Evolutionary conservation across 2,888 invertebrate genomes (phyloP), one percentile per base, ranked within the genome.

Genomic region (Amiota minor): DNA sequence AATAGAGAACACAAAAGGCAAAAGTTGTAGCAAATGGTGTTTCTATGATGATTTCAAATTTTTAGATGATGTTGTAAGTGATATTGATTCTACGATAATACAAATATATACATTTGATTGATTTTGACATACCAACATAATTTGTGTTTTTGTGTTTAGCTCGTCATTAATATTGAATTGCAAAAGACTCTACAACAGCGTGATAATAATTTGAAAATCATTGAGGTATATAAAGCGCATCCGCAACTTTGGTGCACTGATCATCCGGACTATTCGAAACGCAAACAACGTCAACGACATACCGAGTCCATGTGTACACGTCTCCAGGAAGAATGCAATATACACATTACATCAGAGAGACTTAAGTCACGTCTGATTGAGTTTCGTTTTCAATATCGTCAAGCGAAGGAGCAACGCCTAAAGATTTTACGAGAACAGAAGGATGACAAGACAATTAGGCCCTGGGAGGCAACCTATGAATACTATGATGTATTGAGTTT

Each of bases 241-340:
- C 82, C 84, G 12, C 88, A 88, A 65, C 78, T 88, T 0, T 88
- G 88, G 88, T 78, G 87, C 74, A 88, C 85, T 2, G 75, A 78
- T 12, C 80, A 87, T 75, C 77, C 80, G 46, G 86, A 88, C 16
- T 88, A 81, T 18, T 87, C 82, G 9, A 87, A 86, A 35, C 83
- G 88, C 0, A 77, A 79, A 68, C 80, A 81, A 12, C 83, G 88
- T 0, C 79, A 81, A 50, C 75, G 82, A 0, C 80, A 87, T 3
- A 72, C 86, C n/a, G 84, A 84, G 35, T 76, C 80, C 0, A 74
- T 88, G 47, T 87, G 86, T 74, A 84, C 79, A 0, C 78, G 79
- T 0, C 76, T 88, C 72, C 84, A 80, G 61, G 85, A 83, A 71
- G 86, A 84, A 9, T 75, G 79, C 59, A 84, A 87, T 68, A 73